A percentile compares a stretch with the other conserved stretches of the same genome.
These are phyloP conservation scores for Sinopyrophorus schimmeli DNA, from an alignment of 2,888 invertebrate species.

Conservation along the genomic window DNA sequence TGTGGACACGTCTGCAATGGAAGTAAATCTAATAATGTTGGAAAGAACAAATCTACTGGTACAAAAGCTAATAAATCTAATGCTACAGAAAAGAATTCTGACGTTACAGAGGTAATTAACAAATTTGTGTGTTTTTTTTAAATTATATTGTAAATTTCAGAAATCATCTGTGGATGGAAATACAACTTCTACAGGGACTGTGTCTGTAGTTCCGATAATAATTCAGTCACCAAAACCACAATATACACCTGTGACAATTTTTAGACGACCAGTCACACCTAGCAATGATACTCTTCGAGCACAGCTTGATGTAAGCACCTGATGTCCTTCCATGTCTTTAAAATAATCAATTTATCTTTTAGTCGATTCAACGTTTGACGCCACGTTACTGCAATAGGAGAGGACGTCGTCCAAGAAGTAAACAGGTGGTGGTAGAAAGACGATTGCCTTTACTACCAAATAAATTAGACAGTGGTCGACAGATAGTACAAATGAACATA, in stretches of 20 bases:
- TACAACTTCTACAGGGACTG: background rate
- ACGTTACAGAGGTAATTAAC: conserved; percentile 1
- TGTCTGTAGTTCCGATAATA: conserved; percentile 20
- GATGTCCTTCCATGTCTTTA: background rate
- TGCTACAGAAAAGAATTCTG: conserved; percentile 9
- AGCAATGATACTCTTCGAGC: conserved; percentile 53
- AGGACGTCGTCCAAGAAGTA: conserved; percentile 54
- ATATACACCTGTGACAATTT: conserved; percentile 35
- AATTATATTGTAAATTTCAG: conserved; percentile 2
- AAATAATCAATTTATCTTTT: conserved; percentile 11
- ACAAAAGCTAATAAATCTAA: conserved; percentile 12
- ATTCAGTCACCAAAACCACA: conserved; percentile 31
- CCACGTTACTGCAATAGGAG: conserved; percentile 54
- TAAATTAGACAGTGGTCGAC: conserved; percentile 54
- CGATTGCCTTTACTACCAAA: conserved; percentile 71
- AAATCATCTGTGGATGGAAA: conserved; percentile 5
- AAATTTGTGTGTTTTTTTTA: background rate
- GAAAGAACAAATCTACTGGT: conserved; percentile 2
- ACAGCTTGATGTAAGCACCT: conserved; percentile 55
- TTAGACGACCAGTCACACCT: conserved; percentile 40
- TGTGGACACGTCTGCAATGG: conserved; percentile 61
- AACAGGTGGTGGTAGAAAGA: conserved; percentile 75
- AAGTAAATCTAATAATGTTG: conserved; percentile 21
- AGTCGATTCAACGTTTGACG: conserved; percentile 50
- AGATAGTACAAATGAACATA: conserved; percentile 55